phyloP scores from a whole-genome alignment of 2,797 vertebrate genomes.

The Pangasius krempfi region DNA sequence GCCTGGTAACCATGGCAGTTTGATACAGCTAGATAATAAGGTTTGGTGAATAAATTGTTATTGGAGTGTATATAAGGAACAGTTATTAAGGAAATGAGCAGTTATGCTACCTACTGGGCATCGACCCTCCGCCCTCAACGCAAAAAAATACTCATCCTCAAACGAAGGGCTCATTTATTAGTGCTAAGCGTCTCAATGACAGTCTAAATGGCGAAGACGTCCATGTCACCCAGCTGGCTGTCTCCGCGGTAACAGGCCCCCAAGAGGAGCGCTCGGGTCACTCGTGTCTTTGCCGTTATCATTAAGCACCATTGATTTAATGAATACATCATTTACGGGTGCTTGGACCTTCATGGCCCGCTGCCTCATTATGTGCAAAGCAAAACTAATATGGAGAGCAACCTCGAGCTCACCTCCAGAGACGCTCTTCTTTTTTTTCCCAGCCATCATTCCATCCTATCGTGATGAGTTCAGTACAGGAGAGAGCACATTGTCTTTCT shows the following conservation, averaged over 20 bases:
- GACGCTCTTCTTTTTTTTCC: constrained; percentile 48
- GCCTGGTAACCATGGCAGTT: neutral
- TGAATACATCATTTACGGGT: constrained; percentile 78
- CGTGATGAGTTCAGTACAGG: constrained; percentile 5
- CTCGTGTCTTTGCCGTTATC: constrained; percentile 75
- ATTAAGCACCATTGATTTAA: constrained; percentile 81
- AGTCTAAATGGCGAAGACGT: constrained; percentile 56
- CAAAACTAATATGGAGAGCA: constrained; percentile 79
- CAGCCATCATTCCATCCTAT: constrained; percentile 15
- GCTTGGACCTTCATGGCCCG: constrained; percentile 82
- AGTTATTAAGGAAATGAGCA: constrained; percentile 34
- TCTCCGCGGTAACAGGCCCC: constrained; percentile 69
- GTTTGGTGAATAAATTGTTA: constrained; percentile 20
- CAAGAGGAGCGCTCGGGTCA: constrained; percentile 73
- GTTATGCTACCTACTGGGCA: constrained; percentile 42
- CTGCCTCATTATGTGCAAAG: constrained; percentile 80
- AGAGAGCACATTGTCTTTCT: constrained; percentile 10
- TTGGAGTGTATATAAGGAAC: constrained; percentile 21
- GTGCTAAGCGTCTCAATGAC: constrained; percentile 70
- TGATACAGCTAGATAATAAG: constrained; percentile 1
- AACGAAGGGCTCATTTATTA: constrained; percentile 60
- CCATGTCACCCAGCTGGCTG: constrained; percentile 69
- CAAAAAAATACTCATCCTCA: constrained; percentile 33
- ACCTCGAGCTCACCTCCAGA: constrained; percentile 81
- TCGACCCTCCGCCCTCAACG: constrained; percentile 27